These are phyloP conservation scores for Lycodopsis pacificus DNA, from an alignment of 2,797 vertebrate species.

Conservation along the genomic window DNA sequence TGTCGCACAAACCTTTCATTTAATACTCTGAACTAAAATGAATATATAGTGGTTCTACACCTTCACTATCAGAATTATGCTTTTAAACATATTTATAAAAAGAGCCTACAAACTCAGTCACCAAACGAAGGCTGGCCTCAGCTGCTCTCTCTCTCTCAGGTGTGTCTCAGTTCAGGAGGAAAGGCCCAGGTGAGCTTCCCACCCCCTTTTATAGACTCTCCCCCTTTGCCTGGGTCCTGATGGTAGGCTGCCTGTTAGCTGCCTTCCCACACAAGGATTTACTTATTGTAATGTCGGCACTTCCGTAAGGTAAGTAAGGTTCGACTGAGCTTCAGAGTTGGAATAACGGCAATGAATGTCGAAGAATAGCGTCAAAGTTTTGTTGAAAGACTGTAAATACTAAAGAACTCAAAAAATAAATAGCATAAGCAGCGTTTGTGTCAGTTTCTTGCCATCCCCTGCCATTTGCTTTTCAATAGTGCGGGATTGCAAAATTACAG, in stretches of 20 bases:
- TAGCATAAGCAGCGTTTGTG: background rate
- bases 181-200: too few species aligned
- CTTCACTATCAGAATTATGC: background rate
- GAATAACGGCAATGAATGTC: background rate
- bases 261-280: background rate
- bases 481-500: too few species aligned
- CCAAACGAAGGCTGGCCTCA: background rate
- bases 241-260: too few species aligned
- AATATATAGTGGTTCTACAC: background rate
- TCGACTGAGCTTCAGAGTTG: slow-evolving; percentile 5
- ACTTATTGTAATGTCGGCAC: background rate
- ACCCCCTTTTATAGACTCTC: too few species aligned
- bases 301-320: background rate
- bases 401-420: background rate
- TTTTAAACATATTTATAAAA: background rate
- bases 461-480: background rate
- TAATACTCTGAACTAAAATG: background rate
- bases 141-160: background rate
- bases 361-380: background rate
- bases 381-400: too few species aligned
- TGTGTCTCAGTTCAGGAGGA: background rate
- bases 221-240: too few species aligned
- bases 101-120: background rate
- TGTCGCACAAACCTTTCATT: too few species aligned
- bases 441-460: background rate